Evolutionary conservation across 2,797 vertebrate genomes (phyloP).

Genomic region (Malurus splendens): DNA sequence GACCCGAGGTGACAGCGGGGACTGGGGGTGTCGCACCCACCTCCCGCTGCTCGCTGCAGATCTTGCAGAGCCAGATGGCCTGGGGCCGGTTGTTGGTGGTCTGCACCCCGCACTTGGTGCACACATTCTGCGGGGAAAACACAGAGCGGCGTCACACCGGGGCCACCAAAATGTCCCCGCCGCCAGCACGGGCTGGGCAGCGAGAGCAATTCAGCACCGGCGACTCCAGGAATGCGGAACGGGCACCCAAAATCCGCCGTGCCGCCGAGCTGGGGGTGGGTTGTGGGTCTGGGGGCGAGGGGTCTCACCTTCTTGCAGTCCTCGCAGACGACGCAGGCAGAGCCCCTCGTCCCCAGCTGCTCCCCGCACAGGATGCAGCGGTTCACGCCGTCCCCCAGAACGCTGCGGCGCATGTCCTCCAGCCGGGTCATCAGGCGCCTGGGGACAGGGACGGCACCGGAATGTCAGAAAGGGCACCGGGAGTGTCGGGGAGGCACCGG

Average conservation of each 20-base stretch:
- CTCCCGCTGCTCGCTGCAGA: slow-evolving; percentile 93
- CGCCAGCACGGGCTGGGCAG: rapidly evolving
- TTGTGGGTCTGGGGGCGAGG: rapidly evolving
- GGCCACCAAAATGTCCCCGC: neutral
- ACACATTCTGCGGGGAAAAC: slow-evolving; percentile 82
- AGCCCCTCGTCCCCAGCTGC: slow-evolving; percentile 78
- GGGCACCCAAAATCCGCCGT: rapidly evolving
- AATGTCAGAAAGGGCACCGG: neutral
- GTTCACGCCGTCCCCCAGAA: slow-evolving; percentile 85
- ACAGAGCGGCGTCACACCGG: rapidly evolving
- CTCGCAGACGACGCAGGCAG: slow-evolving; percentile 82
- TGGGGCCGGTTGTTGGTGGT: slow-evolving; percentile 75
- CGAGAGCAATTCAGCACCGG: rapidly evolving
- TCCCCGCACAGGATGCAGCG: slow-evolving; percentile 88
- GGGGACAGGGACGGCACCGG: neutral
- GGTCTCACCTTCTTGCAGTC: slow-evolving; percentile 88
- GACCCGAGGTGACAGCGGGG: neutral
- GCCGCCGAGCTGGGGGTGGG: neutral
- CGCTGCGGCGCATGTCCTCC: slow-evolving; percentile 84
- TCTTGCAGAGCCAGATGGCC: slow-evolving; percentile 88
- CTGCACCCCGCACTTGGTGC: slow-evolving; percentile 85
- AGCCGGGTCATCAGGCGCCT: slow-evolving; percentile 87
- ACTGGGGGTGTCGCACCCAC: slow-evolving; percentile 63
- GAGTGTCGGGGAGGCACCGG: neutral
- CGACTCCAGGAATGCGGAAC: rapidly evolving